A percentile compares a stretch with the other conserved stretches of the same genome.
These are phyloP conservation scores for Lasioglossum lativentre DNA, from an alignment of 2,888 invertebrate genomes.

Conservation along the genomic window DNA sequence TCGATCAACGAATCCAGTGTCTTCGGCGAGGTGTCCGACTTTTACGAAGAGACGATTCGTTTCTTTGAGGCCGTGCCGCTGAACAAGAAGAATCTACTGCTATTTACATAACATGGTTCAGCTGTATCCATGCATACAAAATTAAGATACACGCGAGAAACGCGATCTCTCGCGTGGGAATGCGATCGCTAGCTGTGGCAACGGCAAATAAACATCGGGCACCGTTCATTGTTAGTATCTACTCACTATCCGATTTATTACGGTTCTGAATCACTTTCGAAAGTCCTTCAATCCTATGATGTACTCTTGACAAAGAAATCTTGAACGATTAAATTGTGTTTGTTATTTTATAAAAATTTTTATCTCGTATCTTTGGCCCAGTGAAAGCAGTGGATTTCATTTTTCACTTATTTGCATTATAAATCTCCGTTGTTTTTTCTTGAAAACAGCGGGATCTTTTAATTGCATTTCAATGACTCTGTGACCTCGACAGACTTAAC, in stretches of 20 bases:
- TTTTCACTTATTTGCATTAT: background rate
- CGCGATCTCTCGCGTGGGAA: background rate
- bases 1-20: slow-evolving; percentile 1
- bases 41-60: slow-evolving; percentile 10
- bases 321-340: background rate
- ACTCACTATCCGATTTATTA: background rate
- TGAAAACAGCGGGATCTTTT: background rate
- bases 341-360: background rate
- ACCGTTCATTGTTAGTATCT: background rate
- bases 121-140: background rate
- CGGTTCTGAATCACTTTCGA: too few species aligned
- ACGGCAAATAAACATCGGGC: background rate
- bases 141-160: background rate
- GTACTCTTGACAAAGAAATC: background rate
- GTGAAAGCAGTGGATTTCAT: background rate
- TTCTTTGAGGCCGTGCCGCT: background rate
- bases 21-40: background rate
- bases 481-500: background rate
- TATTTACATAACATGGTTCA: slow-evolving; percentile 11
- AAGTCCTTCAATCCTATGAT: background rate
- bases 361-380: background rate
- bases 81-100: background rate
- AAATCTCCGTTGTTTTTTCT: too few species aligned
- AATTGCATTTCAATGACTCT: background rate
- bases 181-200: too few species aligned